These are phyloP conservation scores for Sycophaga agraensis DNA, from an alignment of 1,140 invertebrate species.

Conservation along the genomic window DNA sequence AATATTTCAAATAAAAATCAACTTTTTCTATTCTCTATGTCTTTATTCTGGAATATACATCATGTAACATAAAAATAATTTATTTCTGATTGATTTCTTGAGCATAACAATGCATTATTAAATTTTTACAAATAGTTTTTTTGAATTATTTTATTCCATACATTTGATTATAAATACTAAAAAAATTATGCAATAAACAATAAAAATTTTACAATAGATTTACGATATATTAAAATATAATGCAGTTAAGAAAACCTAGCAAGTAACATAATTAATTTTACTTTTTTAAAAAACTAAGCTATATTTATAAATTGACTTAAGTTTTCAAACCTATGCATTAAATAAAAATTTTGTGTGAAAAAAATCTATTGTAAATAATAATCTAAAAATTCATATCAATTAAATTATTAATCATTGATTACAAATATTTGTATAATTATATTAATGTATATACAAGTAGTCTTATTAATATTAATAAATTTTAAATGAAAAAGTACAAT, in stretches of 20 bases:
- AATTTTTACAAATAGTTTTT: background rate
- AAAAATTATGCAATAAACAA: background rate
- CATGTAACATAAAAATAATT: background rate
- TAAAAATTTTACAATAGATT: background rate
- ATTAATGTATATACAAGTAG: too few species aligned
- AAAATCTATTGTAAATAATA: too few species aligned
- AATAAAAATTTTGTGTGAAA: too few species aligned
- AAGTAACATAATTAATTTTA: background rate
- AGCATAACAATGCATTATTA: background rate
- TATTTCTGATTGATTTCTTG: too few species aligned
- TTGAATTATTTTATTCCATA: background rate
- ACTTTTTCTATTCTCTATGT: conserved; percentile 2
- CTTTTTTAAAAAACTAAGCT: background rate
- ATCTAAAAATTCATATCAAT: too few species aligned
- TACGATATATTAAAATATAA: background rate
- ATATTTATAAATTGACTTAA: background rate
- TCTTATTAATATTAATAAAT: too few species aligned
- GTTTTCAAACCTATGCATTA: background rate
- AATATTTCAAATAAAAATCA: conserved; percentile 2
- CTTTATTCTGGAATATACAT: conserved; percentile 17
- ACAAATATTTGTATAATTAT: too few species aligned
- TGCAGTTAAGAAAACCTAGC: too few species aligned
- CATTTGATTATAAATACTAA: background rate
- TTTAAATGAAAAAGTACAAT: too few species aligned
- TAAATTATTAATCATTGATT: too few species aligned